A percentile compares a stretch with the other conserved stretches of the same genome.
These are phyloP conservation scores for Umimayanthus chanpuru DNA, from an alignment of 92 coral and sea anemone species.

Conservation along the genomic window DNA sequence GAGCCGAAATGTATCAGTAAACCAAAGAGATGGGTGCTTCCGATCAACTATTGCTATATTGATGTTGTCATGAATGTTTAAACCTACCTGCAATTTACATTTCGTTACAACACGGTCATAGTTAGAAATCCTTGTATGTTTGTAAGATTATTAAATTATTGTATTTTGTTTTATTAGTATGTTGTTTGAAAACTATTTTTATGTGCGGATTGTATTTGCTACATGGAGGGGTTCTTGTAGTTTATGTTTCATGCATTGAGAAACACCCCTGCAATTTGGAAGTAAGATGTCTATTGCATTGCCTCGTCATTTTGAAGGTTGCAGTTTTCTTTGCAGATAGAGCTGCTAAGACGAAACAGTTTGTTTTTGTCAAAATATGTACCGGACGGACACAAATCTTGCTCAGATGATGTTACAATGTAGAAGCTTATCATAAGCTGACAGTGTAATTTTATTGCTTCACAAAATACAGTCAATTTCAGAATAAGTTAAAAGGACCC, in stretches of 20 bases:
- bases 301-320: neutral
- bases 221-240: neutral
- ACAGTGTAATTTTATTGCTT: too few species aligned
- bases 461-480: neutral
- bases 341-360: too few species aligned
- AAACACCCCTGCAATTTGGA: neutral
- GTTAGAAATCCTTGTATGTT: too few species aligned
- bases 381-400: too few species aligned
- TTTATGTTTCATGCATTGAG: neutral
- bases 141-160: too few species aligned
- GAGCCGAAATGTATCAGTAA: neutral
- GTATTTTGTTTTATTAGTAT: too few species aligned
- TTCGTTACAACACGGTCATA: neutral
- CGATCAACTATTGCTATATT: neutral
- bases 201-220: neutral
- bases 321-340: neutral
- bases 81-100: neutral
- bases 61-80: neutral
- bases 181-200: neutral
- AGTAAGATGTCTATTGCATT: neutral
- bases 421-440: neutral
- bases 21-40: neutral
- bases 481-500: neutral
- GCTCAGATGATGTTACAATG: neutral
- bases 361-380: too few species aligned